Evolutionary conservation across 1,140 invertebrate species (phyloP).

Genomic region (Zaprionus africanus): DNA sequence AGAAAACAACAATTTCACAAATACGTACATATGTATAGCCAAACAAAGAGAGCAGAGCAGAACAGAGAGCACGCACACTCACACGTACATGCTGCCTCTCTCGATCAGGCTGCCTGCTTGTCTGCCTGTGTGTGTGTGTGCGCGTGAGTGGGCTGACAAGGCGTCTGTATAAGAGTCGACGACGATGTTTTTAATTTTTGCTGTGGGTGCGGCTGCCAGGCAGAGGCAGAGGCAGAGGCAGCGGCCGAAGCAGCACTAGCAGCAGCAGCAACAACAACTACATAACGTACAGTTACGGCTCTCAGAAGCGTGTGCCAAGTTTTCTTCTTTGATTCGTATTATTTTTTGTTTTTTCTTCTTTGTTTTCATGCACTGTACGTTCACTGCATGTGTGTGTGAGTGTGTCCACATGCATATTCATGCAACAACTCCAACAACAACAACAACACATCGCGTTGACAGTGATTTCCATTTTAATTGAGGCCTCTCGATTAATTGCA

Average conservation of each 20-base stretch:
- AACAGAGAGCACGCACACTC: background rate
- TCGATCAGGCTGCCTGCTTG: conserved; percentile 25
- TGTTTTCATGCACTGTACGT: conserved; percentile 13
- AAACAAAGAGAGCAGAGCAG: conserved; percentile 35
- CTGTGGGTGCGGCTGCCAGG: conserved; percentile 67
- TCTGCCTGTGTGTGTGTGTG: background rate
- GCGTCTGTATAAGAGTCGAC: conserved; percentile 68
- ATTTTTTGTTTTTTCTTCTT: conserved; percentile 38
- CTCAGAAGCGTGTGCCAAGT: conserved; percentile 68
- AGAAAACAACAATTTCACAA: conserved; percentile 42
- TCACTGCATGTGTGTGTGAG: background rate
- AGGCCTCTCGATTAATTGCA: conserved; percentile 74
- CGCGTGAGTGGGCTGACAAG: conserved; percentile 58
- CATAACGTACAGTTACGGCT: conserved; percentile 58
- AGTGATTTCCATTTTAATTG: conserved; percentile 77
- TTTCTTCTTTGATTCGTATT: conserved; percentile 42
- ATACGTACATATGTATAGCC: background rate
- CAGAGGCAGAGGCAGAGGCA: conserved; percentile 20
- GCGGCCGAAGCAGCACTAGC: conserved; percentile 32
- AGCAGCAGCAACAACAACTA: conserved; percentile 41
- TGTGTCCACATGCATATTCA: conserved; percentile 10
- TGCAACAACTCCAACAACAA: conserved; percentile 25
- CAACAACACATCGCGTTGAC: conserved; percentile 58
- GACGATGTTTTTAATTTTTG: conserved; percentile 47
- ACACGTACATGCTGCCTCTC: background rate